These are phyloP conservation scores for Cephus pygmeus DNA, from an alignment of 2,888 invertebrate genomes.

Conservation along the genomic window DNA sequence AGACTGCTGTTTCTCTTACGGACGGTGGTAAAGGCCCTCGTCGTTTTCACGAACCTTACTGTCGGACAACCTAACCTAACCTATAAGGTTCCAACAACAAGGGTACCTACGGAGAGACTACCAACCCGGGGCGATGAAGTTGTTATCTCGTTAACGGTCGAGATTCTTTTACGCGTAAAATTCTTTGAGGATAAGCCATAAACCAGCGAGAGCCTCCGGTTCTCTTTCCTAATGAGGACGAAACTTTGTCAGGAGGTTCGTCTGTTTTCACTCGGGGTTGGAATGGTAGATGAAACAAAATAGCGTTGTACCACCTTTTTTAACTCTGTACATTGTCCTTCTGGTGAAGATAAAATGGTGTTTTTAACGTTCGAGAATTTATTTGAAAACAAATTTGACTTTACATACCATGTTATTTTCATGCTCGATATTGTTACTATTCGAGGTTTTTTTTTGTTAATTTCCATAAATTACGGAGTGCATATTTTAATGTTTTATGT, in stretches of 20 bases:
- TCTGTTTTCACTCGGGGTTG: neutral
- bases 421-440: neutral
- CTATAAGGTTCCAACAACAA: neutral
- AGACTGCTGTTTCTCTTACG: neutral
- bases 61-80: neutral
- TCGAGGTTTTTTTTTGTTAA: neutral
- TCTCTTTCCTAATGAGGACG: constrained; percentile 25
- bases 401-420: neutral
- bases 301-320: neutral
- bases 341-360: neutral
- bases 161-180: constrained; percentile 26
- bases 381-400: neutral
- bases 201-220: constrained; percentile 21
- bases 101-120: constrained; percentile 3
- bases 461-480: neutral
- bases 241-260: neutral
- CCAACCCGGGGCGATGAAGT: constrained; percentile 30
- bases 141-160: constrained; percentile 35
- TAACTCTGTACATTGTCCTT: neutral
- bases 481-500: neutral
- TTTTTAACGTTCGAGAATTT: neutral
- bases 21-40: neutral
- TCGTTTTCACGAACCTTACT: neutral
- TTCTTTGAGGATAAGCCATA: constrained; percentile 3
- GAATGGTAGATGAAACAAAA: neutral